Evolutionary conservation across 2,113 vertebrate genomes (phyloP).

Genomic region (Mormyrus iriodes): DNA sequence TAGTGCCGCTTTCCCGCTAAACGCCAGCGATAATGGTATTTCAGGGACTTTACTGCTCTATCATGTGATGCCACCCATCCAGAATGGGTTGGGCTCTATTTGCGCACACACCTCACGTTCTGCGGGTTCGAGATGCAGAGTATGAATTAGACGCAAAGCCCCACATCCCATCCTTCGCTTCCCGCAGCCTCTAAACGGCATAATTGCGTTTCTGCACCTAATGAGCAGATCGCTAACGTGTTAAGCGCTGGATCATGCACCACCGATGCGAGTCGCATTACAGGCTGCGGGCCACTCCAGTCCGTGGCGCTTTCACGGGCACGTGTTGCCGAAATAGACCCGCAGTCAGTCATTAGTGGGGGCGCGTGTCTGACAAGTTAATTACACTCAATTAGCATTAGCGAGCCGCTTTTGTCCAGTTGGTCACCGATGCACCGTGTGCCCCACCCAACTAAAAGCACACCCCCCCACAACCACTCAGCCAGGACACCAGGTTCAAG

Average conservation of each 20-base stretch:
- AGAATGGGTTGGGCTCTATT: not conserved
- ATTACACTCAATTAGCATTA: conserved; percentile 49
- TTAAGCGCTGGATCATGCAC: conserved; percentile 27
- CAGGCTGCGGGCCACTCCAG: conserved; percentile 18
- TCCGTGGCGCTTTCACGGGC: conserved; percentile 46
- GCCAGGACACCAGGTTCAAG: no score
- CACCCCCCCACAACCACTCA: no score
- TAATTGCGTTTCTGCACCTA: not conserved
- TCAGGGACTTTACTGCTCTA: not conserved
- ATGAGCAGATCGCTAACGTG: not conserved
- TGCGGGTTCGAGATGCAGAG: not conserved
- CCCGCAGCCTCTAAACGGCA: not conserved
- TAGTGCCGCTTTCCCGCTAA: not conserved
- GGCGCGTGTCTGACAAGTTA: conserved; percentile 47
- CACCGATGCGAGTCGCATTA: conserved; percentile 47
- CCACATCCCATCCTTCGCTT: not conserved
- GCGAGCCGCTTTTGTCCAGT: not conserved
- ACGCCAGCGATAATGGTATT: not conserved
- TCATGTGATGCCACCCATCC: not conserved
- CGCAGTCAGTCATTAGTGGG: conserved; percentile 49
- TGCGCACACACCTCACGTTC: not conserved
- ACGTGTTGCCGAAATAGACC: conserved; percentile 39
- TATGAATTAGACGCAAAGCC: not conserved
- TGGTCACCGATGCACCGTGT: not conserved
- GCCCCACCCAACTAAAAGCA: no score